Conservation (phyloP, 2,797 vertebrate species). For the Erithacus rubecula region DNA sequence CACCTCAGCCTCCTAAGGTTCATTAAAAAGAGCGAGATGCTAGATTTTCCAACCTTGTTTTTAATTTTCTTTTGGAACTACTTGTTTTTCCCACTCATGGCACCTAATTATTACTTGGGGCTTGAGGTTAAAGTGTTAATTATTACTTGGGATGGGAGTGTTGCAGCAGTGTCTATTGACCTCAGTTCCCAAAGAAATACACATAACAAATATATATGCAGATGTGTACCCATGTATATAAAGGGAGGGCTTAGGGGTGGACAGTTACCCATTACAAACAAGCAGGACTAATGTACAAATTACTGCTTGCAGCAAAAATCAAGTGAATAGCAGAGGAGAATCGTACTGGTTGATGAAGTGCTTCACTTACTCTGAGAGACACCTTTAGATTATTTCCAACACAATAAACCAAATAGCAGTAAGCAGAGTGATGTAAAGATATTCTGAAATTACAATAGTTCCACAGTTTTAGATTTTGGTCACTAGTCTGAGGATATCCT, state of each 20-base stretch:
- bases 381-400: conserved; percentile 32
- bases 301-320: conserved; percentile 28
- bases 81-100: neutral
- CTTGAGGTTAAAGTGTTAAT: neutral
- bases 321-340: conserved; percentile 5
- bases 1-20: neutral
- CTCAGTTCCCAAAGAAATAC: neutral
- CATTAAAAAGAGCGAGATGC: neutral
- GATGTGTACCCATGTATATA: neutral
- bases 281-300: conserved; percentile 60
- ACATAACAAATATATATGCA: neutral
- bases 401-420: neutral
- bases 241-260: neutral
- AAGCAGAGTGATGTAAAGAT: neutral
- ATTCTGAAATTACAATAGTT: neutral
- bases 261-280: neutral
- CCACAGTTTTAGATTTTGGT: conserved; percentile 23
- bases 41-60: neutral
- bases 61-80: neutral
- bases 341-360: neutral
- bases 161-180: neutral
- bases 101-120: neutral
- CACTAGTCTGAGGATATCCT: conserved; percentile 9
- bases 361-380: conserved; percentile 34
- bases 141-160: neutral